phyloP scores from a whole-genome alignment of 2,797 vertebrate species.

The Smutsia temminckii region DNA sequence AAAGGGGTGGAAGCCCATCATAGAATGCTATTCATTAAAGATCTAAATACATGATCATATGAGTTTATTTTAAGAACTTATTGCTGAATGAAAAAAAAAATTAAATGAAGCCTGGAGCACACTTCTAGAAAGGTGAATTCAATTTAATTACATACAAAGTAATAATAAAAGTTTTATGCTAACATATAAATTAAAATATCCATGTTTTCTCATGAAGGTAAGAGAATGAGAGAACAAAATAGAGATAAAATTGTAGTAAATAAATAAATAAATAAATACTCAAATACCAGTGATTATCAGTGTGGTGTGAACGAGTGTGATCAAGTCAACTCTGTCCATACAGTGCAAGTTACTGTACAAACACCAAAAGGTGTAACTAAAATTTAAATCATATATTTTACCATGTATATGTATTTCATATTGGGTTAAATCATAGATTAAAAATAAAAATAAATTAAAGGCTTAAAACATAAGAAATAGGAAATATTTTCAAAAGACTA shows the following conservation, averaged over 20 bases:
- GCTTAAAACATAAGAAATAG: not conserved
- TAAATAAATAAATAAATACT: not conserved
- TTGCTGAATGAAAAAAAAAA: not conserved
- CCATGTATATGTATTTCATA: not conserved
- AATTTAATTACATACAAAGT: not conserved
- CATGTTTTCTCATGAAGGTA: not conserved
- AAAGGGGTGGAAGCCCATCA: not conserved
- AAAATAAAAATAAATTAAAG: not conserved
- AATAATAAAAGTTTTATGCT: not conserved
- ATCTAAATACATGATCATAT: not conserved
- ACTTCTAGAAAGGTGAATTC: not conserved
- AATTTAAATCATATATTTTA: not conserved
- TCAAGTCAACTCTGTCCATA: not conserved
- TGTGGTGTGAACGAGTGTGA: not conserved
- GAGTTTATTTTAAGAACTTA: not conserved
- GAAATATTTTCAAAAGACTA: not conserved
- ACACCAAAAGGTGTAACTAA: not conserved
- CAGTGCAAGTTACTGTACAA: not conserved
- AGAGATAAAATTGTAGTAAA: not conserved
- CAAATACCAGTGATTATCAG: not conserved
- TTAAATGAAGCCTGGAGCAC: not conserved
- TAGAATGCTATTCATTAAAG: not conserved
- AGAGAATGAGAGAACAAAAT: not conserved
- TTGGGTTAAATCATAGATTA: not conserved
- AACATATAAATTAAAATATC: not conserved